These are phyloP conservation scores for Cricetomys ansorgei DNA, from an alignment of 2,113 vertebrate genomes.

Conservation along the genomic window DNA sequence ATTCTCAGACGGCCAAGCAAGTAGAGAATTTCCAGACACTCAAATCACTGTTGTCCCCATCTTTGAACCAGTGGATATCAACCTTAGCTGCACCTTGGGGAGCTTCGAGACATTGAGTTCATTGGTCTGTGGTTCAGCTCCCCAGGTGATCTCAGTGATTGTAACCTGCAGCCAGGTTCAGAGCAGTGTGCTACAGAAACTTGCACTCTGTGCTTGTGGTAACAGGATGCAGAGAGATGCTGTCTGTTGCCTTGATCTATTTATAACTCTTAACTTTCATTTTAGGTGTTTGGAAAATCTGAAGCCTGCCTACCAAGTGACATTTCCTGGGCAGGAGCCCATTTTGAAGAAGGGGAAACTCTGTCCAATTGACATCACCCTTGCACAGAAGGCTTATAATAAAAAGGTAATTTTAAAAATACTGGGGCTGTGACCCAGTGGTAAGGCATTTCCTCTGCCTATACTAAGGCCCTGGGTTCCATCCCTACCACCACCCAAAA, in stretches of 20 bases:
- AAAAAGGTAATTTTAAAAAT: conserved; percentile 92
- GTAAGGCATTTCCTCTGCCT: neutral
- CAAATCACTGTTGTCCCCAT: neutral
- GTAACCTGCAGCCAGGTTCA: neutral
- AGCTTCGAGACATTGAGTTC: neutral
- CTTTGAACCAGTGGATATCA: neutral
- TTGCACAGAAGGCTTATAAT: conserved; percentile 94
- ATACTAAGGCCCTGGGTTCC: neutral
- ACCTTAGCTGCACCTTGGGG: neutral
- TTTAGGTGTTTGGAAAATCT: conserved; percentile 92
- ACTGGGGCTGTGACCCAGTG: too few species aligned
- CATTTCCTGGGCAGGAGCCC: conserved; percentile 91
- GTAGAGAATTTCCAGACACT: neutral
- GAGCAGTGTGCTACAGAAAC: neutral
- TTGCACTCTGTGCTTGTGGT: neutral
- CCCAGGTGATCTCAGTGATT: neutral
- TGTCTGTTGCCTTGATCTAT: neutral
- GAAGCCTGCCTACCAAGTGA: conserved; percentile 93
- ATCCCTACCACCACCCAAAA: neutral
- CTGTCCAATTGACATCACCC: conserved; percentile 91
- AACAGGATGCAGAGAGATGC: neutral
- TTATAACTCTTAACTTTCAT: neutral
- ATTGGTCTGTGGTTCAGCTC: neutral
- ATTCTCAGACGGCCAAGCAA: neutral
- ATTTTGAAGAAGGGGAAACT: conserved; percentile 93